A percentile compares a stretch with the other conserved stretches of the same genome.
These are phyloP conservation scores for Cyprinodon variegatus DNA, from an alignment of 2,113 vertebrate genomes.

Conservation along the genomic window DNA sequence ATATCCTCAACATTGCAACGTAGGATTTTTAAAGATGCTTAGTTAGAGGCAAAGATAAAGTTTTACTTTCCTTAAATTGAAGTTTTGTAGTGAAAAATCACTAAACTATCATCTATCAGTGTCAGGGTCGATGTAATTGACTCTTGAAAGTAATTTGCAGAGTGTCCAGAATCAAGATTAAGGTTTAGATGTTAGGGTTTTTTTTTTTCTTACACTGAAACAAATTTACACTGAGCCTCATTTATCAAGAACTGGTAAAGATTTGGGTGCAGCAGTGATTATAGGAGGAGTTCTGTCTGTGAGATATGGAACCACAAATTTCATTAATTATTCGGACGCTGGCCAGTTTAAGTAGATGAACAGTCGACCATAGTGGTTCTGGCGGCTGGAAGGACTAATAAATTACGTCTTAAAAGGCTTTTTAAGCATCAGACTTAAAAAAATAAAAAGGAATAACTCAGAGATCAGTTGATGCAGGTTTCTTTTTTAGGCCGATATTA, in stretches of 20 bases:
- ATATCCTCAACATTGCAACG: not conserved
- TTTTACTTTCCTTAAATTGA: not conserved
- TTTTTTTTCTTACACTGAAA: not conserved
- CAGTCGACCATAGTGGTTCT: not conserved
- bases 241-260: not conserved
- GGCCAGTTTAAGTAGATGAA: not conserved
- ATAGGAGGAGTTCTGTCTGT: not conserved
- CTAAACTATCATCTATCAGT: not conserved
- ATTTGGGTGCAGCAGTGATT: not conserved
- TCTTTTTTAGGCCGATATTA: too few species aligned
- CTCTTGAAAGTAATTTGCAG: not conserved
- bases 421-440: too few species aligned
- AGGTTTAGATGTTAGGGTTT: not conserved
- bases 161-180: not conserved
- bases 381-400: not conserved
- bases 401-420: not conserved
- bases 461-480: too few species aligned
- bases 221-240: not conserved
- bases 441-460: too few species aligned
- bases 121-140: not conserved
- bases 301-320: not conserved
- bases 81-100: not conserved
- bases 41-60: not conserved
- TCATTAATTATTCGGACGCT: not conserved
- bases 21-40: not conserved